Conservation (phyloP, 1,140 invertebrate species). For the Apis cerana region DNA sequence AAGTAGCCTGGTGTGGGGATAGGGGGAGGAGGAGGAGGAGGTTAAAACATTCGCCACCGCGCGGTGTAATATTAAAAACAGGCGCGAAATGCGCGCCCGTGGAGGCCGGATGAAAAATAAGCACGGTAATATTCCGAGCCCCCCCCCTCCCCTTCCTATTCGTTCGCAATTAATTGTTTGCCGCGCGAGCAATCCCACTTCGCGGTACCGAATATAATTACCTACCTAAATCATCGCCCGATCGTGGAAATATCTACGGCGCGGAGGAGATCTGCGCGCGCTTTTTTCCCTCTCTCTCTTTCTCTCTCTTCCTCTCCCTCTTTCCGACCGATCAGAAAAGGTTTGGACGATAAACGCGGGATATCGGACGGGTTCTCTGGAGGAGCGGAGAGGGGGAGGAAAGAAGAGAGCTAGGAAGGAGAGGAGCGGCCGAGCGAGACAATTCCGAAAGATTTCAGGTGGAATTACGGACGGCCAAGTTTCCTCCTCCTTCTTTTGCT, state of each 20-base stretch:
- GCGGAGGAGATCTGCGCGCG: slow-evolving; percentile 4
- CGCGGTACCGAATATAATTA: slow-evolving; percentile 69
- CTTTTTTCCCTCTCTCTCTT: no score
- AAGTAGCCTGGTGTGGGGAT: neutral
- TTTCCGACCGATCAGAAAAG: no score
- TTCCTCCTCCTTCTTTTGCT: no score
- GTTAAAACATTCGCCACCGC: slow-evolving; percentile 67
- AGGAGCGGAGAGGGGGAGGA: no score
- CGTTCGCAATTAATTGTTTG: slow-evolving; percentile 70
- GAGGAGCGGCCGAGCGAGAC: neutral
- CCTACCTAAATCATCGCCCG: slow-evolving; percentile 69
- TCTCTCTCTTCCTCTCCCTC: no score
- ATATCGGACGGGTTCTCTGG: no score
- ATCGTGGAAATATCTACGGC: slow-evolving; percentile 59
- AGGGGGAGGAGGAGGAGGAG: neutral
- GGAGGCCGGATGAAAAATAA: slow-evolving; percentile 67
- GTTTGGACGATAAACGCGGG: no score
- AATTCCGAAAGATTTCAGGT: neutral
- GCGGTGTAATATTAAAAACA: slow-evolving; percentile 70
- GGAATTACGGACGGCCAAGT: neutral
- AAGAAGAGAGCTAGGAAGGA: no score
- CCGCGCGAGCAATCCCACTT: slow-evolving; percentile 69
- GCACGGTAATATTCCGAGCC: slow-evolving; percentile 65
- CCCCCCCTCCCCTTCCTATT: slow-evolving; percentile 45
- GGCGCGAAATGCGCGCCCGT: slow-evolving; percentile 65